Conservation (phyloP, 2,113 vertebrate species). For the Athene noctua region DNA sequence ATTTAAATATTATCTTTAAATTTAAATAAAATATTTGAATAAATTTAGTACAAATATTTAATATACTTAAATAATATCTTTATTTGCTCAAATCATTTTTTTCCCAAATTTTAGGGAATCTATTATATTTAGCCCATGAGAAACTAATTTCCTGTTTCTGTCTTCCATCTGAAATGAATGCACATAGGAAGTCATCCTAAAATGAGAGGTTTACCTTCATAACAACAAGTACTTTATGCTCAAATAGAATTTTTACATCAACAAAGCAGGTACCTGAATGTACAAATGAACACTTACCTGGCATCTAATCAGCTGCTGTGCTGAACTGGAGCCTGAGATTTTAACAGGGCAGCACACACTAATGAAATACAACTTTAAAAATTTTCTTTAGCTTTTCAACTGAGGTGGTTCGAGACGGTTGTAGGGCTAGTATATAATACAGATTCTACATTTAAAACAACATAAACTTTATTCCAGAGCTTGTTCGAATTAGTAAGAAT, state of each 20-base stretch:
- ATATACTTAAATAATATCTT: neutral
- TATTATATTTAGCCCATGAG: neutral
- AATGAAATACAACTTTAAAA: neutral
- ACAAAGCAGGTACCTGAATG: neutral
- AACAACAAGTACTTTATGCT: neutral
- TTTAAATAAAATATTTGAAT: neutral
- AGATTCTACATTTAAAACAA: neutral
- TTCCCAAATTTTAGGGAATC: neutral
- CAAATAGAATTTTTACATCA: neutral
- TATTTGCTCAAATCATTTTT: conserved; percentile 20
- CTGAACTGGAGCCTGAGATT: neutral
- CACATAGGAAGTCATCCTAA: neutral
- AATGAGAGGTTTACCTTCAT: neutral
- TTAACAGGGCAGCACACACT: neutral
- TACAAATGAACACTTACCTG: neutral
- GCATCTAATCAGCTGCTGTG: neutral
- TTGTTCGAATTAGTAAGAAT: neutral
- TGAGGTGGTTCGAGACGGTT: neutral
- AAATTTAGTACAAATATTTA: conserved; percentile 7
- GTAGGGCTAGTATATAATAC: neutral
- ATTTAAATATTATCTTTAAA: neutral
- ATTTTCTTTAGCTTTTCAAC: neutral
- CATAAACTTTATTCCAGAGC: neutral
- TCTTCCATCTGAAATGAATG: neutral
- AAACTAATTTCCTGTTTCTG: neutral